These are phyloP conservation scores for Gila orcuttii DNA, from an alignment of 2,113 vertebrate genomes.

Conservation along the genomic window DNA sequence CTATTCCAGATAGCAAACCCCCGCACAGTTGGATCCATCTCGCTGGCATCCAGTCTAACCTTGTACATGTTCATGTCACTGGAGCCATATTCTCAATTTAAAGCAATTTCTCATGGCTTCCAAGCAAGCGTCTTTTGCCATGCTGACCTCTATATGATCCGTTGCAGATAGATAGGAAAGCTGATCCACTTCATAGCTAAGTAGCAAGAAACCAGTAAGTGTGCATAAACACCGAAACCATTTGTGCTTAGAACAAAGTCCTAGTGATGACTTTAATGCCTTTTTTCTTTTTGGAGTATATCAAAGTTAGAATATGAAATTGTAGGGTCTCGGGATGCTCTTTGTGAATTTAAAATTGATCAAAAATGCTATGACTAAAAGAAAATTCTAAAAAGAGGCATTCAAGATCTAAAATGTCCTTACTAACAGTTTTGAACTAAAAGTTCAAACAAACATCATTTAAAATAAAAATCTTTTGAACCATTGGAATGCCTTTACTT, in stretches of 20 bases:
- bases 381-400: neutral
- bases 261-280: neutral
- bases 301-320: neutral
- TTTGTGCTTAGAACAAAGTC: neutral
- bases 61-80: constrained; percentile 1
- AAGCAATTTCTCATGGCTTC: neutral
- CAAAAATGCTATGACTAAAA: neutral
- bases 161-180: neutral
- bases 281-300: no score
- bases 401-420: neutral
- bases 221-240: neutral
- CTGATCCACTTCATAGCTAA: neutral
- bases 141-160: neutral
- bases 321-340: neutral
- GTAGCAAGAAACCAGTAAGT: neutral
- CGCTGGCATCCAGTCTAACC: neutral
- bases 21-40: constrained; percentile 3
- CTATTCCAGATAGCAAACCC: constrained; percentile 3
- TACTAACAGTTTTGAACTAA: no score
- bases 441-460: neutral
- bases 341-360: neutral
- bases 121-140: neutral
- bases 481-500: neutral
- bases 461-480: neutral
- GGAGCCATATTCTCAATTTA: neutral